phyloP scores from a whole-genome alignment of 2,888 invertebrate genomes.

The Archips xylosteana region DNA sequence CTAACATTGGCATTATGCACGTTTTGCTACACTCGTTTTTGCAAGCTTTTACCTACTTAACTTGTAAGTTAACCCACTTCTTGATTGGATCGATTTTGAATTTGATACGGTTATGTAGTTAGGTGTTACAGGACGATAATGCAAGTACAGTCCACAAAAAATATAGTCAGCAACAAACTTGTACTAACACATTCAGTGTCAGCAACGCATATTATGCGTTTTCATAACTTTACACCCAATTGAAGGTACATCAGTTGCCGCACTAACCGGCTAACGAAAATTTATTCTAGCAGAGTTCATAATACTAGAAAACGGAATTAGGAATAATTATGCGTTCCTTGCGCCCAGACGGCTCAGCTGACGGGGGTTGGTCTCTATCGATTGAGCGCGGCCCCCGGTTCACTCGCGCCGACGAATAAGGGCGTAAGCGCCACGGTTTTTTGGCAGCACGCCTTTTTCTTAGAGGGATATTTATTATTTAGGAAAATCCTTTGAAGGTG shows the following conservation, averaged over 20 bases:
- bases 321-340: constrained; percentile 48
- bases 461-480: constrained; percentile 31
- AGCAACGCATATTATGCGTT: too few species aligned
- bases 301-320: background rate
- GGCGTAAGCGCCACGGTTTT: constrained; percentile 12
- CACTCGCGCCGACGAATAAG: constrained; percentile 31
- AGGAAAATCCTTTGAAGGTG: constrained; percentile 10
- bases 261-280: too few species aligned
- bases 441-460: constrained; percentile 34
- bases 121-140: too few species aligned
- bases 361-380: constrained; percentile 51
- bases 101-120: too few species aligned
- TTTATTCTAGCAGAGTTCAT: background rate
- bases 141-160: too few species aligned
- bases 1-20: background rate
- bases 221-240: too few species aligned
- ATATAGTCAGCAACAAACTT: too few species aligned
- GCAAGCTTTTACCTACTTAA: too few species aligned
- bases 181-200: too few species aligned
- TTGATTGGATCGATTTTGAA: too few species aligned
- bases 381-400: constrained; percentile 44
- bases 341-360: constrained; percentile 51
- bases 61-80: too few species aligned
- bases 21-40: background rate
- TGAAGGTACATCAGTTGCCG: too few species aligned